Evolutionary conservation across 2,113 vertebrate species (phyloP).

Genomic region (Nanorana parkeri): DNA sequence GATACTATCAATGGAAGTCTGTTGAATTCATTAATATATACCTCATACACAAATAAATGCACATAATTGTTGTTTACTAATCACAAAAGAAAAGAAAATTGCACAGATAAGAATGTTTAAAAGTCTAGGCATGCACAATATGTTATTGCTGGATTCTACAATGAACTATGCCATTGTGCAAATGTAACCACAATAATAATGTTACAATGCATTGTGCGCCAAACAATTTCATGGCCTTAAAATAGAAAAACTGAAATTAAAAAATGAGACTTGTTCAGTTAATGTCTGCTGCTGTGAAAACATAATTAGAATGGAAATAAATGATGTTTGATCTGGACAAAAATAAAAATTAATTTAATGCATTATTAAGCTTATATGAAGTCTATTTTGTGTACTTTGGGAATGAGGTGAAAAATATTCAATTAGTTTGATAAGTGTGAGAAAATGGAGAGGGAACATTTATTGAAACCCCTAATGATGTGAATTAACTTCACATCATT

Average conservation of each 20-base stretch:
- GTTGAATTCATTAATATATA: constrained; percentile 20
- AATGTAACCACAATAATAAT: constrained; percentile 15
- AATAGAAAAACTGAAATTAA: constrained; percentile 28
- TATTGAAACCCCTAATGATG: not conserved
- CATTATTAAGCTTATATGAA: constrained; percentile 47
- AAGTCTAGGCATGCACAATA: constrained; percentile 23
- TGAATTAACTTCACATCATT: not conserved
- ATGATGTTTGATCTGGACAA: constrained; percentile 54
- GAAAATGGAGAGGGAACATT: not conserved
- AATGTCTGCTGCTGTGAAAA: constrained; percentile 11
- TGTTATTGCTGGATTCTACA: constrained; percentile 6
- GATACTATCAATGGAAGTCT: constrained; percentile 12
- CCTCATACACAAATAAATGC: not conserved
- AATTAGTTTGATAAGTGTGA: constrained; percentile 12
- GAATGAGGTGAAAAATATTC: not conserved
- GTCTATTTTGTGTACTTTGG: constrained; percentile 31
- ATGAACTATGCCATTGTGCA: constrained; percentile 31
- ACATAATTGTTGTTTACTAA: constrained; percentile 22
- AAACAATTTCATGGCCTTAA: constrained; percentile 26
- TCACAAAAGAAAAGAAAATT: constrained; percentile 27
- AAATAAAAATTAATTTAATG: constrained; percentile 51
- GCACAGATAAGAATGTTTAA: constrained; percentile 30
- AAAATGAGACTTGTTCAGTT: constrained; percentile 21
- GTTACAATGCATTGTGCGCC: constrained; percentile 8
- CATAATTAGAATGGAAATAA: constrained; percentile 49